phyloP scores from a whole-genome alignment of 35 echinoderm and acorn worm genomes.

The Strongylocentrotus purpuratus region DNA sequence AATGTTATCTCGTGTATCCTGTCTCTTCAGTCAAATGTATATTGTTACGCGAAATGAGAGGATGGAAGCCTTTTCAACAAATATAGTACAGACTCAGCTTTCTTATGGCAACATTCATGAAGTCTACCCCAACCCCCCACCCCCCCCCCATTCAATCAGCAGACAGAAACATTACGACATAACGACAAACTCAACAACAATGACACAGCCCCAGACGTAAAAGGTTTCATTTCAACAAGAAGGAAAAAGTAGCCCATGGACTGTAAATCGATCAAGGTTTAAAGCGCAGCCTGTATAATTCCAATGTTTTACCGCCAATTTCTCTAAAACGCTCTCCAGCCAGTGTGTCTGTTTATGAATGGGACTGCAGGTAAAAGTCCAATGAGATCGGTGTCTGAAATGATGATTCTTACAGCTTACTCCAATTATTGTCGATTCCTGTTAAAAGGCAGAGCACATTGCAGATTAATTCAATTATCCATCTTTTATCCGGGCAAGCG shows the following conservation, averaged over 20 bases:
- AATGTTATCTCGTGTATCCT: not conserved
- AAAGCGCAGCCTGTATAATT: too few species aligned
- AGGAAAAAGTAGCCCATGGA: too few species aligned
- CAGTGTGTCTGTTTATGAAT: not conserved
- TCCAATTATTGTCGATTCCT: not conserved
- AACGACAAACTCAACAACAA: too few species aligned
- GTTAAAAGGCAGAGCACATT: not conserved
- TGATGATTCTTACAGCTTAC: not conserved
- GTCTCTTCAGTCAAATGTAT: not conserved
- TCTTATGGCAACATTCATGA: too few species aligned
- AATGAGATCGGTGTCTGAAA: not conserved
- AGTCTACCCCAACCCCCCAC: not conserved
- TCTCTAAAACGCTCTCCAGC: too few species aligned
- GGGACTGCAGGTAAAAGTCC: not conserved
- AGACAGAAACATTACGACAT: not conserved
- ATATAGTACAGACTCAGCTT: too few species aligned
- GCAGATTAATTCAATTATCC: not conserved
- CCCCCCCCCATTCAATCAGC: not conserved
- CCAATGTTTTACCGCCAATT: too few species aligned
- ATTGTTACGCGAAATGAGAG: not conserved
- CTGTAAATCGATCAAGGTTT: too few species aligned
- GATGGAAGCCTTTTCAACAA: not conserved
- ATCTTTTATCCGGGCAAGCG: not conserved
- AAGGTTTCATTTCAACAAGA: too few species aligned
- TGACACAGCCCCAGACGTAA: too few species aligned